phyloP scores from a whole-genome alignment of 1,140 invertebrate genomes.

The Drosophila nannoptera region DNA sequence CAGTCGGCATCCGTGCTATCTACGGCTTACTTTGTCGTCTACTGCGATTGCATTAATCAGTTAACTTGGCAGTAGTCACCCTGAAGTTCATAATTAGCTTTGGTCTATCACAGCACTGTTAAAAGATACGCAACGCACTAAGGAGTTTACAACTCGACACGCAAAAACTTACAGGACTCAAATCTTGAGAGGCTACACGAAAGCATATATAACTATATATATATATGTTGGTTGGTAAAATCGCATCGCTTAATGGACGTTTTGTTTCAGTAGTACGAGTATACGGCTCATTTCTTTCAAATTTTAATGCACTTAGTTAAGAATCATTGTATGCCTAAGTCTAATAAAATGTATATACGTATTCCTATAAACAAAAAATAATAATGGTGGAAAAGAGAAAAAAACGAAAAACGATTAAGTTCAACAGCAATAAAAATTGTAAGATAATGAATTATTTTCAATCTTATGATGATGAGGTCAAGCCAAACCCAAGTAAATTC shows the following conservation, averaged over 20 bases:
- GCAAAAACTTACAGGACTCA: slow-evolving; percentile 63
- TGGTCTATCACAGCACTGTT: slow-evolving; percentile 71
- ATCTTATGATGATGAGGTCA: slow-evolving; percentile 37
- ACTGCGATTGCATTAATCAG: not conserved
- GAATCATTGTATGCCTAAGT: slow-evolving; percentile 49
- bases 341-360: slow-evolving; percentile 75
- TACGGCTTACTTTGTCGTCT: not conserved
- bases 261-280: slow-evolving; percentile 46
- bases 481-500: slow-evolving; percentile 34
- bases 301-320: slow-evolving; percentile 69
- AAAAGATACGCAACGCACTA: slow-evolving; percentile 61
- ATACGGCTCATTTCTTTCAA: slow-evolving; percentile 50
- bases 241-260: slow-evolving; percentile 65
- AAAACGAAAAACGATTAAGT: slow-evolving; percentile 27
- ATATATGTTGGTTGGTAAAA: slow-evolving; percentile 20
- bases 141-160: slow-evolving; percentile 57
- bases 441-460: slow-evolving; percentile 10
- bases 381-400: slow-evolving; percentile 46
- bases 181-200: slow-evolving; percentile 24
- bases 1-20: not conserved
- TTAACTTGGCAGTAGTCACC: not conserved
- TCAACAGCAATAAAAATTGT: not conserved
- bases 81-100: not conserved
- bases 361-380: slow-evolving; percentile 75
- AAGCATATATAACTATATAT: slow-evolving; percentile 23